These are phyloP conservation scores for Fundulus diaphanus DNA, from an alignment of 2,797 vertebrate species.

Conservation along the genomic window DNA sequence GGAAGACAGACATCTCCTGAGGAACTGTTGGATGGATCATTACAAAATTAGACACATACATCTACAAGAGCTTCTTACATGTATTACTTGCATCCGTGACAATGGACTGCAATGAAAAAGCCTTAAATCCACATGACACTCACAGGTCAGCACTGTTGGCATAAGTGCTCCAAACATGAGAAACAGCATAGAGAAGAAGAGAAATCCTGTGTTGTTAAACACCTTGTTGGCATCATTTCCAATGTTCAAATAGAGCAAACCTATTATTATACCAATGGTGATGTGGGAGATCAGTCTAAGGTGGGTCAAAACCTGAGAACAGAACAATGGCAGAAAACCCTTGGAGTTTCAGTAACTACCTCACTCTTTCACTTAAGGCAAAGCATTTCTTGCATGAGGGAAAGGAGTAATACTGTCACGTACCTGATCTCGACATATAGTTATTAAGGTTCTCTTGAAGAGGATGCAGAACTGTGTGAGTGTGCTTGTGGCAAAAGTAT, in stretches of 20 bases:
- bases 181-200: conserved; percentile 99
- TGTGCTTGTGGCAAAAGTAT: conserved; percentile 91
- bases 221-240: conserved; percentile 95
- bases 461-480: conserved; percentile 94
- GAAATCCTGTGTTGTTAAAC: conserved; percentile 90
- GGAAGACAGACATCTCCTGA: conserved; percentile 84
- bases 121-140: conserved; percentile 62
- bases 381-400: too few species aligned
- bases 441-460: conserved; percentile 92
- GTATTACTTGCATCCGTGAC: background rate
- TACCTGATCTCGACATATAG: conserved; percentile 92
- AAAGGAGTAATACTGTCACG: conserved; percentile 15
- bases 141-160: conserved; percentile 94
- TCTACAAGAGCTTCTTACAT: background rate
- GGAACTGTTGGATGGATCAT: conserved; percentile 83
- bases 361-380: background rate
- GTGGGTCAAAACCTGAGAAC: conserved; percentile 90
- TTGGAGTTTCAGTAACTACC: background rate
- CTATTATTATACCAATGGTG: conserved; percentile 91
- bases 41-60: conserved; percentile 9
- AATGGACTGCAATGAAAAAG: background rate
- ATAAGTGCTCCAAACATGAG: conserved; percentile 94
- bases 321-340: background rate
- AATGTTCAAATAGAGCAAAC: conserved; percentile 94
- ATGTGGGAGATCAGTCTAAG: conserved; percentile 92